phyloP scores from a whole-genome alignment of 1,140 invertebrate genomes.

The Mya arenaria region DNA sequence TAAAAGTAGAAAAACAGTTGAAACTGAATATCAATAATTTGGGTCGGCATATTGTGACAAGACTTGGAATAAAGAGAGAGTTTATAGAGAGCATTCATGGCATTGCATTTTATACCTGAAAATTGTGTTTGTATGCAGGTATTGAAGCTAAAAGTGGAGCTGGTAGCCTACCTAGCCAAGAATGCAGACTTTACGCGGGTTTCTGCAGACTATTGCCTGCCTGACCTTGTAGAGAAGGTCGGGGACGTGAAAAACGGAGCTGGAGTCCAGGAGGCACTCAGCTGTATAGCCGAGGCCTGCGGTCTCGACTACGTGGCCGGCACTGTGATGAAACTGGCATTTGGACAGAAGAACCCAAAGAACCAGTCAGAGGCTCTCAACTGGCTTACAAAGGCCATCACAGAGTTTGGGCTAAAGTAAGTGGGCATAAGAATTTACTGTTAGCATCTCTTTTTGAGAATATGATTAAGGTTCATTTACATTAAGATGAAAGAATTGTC shows the following conservation, averaged over 20 bases:
- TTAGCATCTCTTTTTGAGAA: no score
- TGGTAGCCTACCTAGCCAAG: conserved; percentile 89
- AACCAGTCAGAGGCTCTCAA: conserved; percentile 92
- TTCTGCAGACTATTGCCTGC: conserved; percentile 88
- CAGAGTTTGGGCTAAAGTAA: conserved; percentile 92
- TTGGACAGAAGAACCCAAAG: conserved; percentile 95
- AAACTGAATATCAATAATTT: no score
- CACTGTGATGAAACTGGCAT: conserved; percentile 83
- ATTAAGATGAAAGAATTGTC: no score
- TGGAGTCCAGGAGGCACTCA: conserved; percentile 87
- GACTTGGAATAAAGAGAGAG: no score
- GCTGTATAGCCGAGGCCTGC: conserved; percentile 89
- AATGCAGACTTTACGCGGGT: conserved; percentile 86
- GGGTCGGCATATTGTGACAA: no score
- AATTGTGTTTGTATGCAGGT: conserved; percentile 82
- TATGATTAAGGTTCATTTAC: no score
- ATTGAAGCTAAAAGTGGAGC: conserved; percentile 91
- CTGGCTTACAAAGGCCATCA: conserved; percentile 90
- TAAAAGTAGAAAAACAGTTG: no score
- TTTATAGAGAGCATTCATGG: no score
- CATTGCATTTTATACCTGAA: no score
- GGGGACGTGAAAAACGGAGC: conserved; percentile 91
- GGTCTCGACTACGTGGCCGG: conserved; percentile 89
- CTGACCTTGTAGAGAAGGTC: conserved; percentile 92
- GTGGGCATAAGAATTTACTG: conserved; percentile 72